Evolutionary conservation across 2,113 vertebrate genomes (phyloP).

Genomic region (Chaetura pelagica): DNA sequence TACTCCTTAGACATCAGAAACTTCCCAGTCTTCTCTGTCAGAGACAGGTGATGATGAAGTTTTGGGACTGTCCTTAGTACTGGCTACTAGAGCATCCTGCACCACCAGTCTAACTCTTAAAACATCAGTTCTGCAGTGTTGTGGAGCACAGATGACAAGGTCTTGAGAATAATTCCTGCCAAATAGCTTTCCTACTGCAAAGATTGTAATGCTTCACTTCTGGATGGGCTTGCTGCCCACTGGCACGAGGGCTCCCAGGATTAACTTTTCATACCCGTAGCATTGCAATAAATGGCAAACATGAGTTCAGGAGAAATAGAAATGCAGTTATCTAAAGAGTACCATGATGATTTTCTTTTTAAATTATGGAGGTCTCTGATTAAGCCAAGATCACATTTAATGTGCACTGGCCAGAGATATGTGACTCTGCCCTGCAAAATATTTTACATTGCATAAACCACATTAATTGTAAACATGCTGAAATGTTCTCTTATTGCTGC

Average conservation of each 20-base stretch:
- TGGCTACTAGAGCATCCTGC: too few relatives aligned
- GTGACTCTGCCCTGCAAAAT: not conserved
- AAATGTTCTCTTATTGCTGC: not conserved
- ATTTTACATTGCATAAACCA: not conserved
- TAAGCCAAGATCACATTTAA: too few relatives aligned
- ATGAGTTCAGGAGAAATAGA: not conserved
- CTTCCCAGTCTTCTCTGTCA: not conserved
- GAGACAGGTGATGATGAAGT: not conserved
- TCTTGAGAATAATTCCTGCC: not conserved
- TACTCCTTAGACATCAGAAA: not conserved
- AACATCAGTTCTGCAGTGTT: not conserved
- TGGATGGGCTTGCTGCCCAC: not conserved
- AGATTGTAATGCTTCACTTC: not conserved
- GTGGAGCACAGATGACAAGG: not conserved
- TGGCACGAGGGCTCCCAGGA: not conserved
- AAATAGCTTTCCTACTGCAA: not conserved
- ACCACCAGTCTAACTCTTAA: not conserved
- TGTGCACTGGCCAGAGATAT: not conserved
- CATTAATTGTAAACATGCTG: conserved; percentile 3
- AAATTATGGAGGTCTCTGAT: too few relatives aligned
- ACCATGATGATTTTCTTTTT: not conserved
- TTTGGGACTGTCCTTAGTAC: not conserved
- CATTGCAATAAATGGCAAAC: not conserved
- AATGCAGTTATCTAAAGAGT: not conserved
- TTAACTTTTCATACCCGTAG: not conserved